Evolutionary conservation across 2,113 vertebrate species (phyloP).

Genomic region (Polypterus senegalus): DNA sequence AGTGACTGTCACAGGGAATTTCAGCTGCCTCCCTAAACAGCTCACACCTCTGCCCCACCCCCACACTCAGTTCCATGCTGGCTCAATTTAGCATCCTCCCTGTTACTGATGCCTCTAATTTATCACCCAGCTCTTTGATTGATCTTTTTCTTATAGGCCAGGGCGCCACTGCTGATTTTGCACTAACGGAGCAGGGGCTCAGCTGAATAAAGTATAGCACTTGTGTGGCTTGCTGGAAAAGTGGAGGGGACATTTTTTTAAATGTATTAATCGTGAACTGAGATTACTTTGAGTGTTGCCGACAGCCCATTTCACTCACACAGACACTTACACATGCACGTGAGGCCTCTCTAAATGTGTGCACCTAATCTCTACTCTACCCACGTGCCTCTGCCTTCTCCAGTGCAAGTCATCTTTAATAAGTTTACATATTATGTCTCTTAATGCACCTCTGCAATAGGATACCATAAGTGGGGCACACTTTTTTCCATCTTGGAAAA

Average conservation of each 20-base stretch:
- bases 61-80: constrained; percentile 37
- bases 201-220: constrained; percentile 45
- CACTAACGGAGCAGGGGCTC: constrained; percentile 35
- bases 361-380: constrained; percentile 31
- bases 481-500: too few relatives aligned
- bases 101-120: constrained; percentile 56
- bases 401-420: too few relatives aligned
- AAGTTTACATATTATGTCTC: too few relatives aligned
- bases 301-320: constrained; percentile 38
- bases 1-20: constrained; percentile 5
- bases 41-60: neutral
- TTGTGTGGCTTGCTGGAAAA: constrained; percentile 35
- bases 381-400: neutral
- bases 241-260: constrained; percentile 60
- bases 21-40: too few relatives aligned
- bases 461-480: too few relatives aligned
- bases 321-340: constrained; percentile 9
- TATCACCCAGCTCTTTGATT: constrained; percentile 65
- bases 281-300: constrained; percentile 37
- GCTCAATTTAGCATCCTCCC: constrained; percentile 47
- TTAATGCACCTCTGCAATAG: too few relatives aligned
- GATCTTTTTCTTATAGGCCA: constrained; percentile 66
- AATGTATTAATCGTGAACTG: constrained; percentile 54
- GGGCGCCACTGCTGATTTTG: constrained; percentile 55
- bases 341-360: constrained; percentile 35